Evolutionary conservation across 1,140 invertebrate genomes (phyloP).

Genomic region (Andricus grossulariae): DNA sequence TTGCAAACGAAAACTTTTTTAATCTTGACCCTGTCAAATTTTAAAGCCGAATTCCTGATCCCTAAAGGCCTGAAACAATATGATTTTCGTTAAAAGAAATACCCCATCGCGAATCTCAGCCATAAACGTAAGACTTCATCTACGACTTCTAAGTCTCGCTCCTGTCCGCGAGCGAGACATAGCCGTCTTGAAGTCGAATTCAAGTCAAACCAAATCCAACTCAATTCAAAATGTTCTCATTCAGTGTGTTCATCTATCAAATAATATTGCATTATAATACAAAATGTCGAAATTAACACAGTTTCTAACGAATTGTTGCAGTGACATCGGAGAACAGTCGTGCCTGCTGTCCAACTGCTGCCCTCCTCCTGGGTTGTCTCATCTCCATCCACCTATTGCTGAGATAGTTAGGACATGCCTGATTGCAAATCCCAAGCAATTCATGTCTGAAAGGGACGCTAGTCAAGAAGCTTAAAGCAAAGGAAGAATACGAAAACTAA

Average conservation of each 20-base stretch:
- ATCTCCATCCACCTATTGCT: conserved; percentile 56
- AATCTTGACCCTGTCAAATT: no score
- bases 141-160: no score
- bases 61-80: no score
- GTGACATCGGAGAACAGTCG: conserved; percentile 63
- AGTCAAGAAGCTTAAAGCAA: conserved; percentile 50
- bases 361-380: conserved; percentile 45
- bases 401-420: conserved; percentile 60
- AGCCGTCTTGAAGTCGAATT: no score
- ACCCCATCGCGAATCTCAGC: no score
- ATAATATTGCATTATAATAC: not conserved
- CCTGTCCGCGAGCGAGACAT: no score
- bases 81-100: no score
- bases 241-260: not conserved
- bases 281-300: conserved; percentile 25
- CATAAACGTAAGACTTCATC: no score
- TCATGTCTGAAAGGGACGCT: conserved; percentile 43
- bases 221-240: no score
- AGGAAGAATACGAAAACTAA: not conserved
- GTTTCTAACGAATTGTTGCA: conserved; percentile 55
- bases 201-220: no score
- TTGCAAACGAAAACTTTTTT: no score
- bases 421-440: not conserved
- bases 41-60: no score
- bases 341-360: conserved; percentile 38